phyloP scores from a whole-genome alignment of 2,113 vertebrate genomes.

The Melanocharis versteri region DNA sequence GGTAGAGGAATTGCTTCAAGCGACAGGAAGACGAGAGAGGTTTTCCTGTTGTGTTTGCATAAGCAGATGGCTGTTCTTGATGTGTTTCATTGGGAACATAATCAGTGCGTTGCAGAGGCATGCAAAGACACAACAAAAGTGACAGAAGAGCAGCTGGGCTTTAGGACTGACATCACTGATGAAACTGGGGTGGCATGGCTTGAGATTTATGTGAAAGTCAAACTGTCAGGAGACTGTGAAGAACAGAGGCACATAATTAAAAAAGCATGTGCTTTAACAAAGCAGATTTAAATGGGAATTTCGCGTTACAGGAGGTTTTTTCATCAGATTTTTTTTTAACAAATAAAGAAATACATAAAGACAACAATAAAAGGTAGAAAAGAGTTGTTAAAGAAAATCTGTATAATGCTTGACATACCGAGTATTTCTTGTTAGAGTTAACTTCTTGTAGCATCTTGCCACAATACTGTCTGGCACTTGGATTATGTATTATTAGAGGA shows the following conservation, averaged over 20 bases:
- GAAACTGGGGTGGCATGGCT: neutral
- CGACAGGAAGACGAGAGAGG: neutral
- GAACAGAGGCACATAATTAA: neutral
- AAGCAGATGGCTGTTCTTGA: constrained; percentile 1
- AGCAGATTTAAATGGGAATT: neutral
- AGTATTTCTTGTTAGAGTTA: neutral
- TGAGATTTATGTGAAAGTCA: neutral
- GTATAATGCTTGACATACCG: neutral
- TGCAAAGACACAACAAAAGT: neutral
- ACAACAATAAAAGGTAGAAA: neutral
- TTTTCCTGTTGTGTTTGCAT: neutral
- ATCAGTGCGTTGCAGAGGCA: neutral
- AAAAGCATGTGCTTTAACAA: neutral
- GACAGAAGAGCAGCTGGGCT: constrained; percentile 34
- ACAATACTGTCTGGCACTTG: neutral
- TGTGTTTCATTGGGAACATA: constrained; percentile 8
- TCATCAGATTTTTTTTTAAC: neutral
- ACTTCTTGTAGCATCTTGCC: neutral
- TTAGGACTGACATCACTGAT: neutral
- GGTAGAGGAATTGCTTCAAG: neutral
- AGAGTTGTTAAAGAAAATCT: neutral
- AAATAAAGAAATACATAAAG: neutral
- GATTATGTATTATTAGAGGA: neutral
- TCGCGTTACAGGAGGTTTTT: neutral
- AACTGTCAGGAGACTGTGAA: neutral